A percentile compares a stretch with the other conserved stretches of the same genome.
Conservation (phyloP, 1,140 invertebrate genomes). For the Tetragonula clypearis region DNA sequence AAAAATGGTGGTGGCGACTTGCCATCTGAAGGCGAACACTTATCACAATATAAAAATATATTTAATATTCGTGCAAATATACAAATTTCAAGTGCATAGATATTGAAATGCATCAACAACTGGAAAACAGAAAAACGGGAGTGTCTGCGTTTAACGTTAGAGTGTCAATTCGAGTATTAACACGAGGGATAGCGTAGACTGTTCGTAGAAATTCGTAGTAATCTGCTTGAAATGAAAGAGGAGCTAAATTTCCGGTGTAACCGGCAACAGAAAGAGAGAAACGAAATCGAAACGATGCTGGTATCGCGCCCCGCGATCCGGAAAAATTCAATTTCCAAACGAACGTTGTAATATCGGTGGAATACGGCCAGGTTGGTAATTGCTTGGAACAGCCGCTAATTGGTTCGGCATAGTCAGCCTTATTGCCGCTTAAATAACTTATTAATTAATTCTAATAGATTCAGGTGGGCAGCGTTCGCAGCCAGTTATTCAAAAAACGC, state of each 20-base stretch:
- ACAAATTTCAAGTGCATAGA: no score
- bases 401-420: not conserved
- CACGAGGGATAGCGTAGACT: no score
- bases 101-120: no score
- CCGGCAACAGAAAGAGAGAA: not conserved
- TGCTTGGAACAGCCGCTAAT: slow-evolving; percentile 18
- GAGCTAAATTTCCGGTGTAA: not conserved
- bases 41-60: no score
- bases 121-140: no score
- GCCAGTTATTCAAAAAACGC: slow-evolving; percentile 2
- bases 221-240: not conserved
- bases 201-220: no score
- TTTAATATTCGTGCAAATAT: no score
- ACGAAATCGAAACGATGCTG: not conserved
- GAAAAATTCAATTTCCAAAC: slow-evolving; percentile 13
- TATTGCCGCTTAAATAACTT: slow-evolving; percentile 44
- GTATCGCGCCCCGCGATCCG: not conserved
- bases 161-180: no score
- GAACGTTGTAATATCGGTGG: not conserved
- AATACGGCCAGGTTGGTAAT: not conserved
- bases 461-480: not conserved
- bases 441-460: slow-evolving; percentile 51
- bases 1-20: no score
- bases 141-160: no score
- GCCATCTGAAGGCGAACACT: no score